These are phyloP conservation scores for Silurus meridionalis DNA, from an alignment of 2,113 vertebrate species.

Conservation along the genomic window DNA sequence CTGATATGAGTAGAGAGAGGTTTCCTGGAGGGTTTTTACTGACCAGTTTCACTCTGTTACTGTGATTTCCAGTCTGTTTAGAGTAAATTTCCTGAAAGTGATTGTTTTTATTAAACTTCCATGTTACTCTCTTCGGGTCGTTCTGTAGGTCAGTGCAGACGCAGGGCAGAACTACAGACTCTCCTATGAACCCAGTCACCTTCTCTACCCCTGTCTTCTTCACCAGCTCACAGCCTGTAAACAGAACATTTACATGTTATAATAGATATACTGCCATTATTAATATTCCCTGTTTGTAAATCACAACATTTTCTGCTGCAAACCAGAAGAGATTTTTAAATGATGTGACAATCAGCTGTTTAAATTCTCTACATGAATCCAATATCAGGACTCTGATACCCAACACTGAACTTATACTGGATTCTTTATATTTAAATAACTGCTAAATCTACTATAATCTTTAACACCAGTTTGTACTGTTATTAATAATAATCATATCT, in stretches of 20 bases:
- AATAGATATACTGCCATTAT: background rate
- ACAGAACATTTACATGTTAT: background rate
- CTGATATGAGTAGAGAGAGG: background rate
- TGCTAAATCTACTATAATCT: background rate
- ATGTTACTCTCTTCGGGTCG: background rate
- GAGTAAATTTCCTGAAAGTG: background rate
- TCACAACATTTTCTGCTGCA: background rate
- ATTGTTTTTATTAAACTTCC: background rate
- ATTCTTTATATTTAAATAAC: background rate
- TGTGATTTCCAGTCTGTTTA: background rate
- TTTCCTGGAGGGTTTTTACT: background rate
- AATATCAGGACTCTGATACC: background rate
- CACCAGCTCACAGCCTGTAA: background rate
- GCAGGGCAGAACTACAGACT: constrained; percentile 30
- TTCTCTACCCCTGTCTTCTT: background rate
- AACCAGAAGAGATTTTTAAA: background rate
- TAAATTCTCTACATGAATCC: background rate
- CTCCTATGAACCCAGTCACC: background rate
- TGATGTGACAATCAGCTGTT: background rate
- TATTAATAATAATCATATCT: too few relatives aligned
- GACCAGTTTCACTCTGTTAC: background rate
- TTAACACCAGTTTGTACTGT: too few relatives aligned
- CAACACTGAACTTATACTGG: background rate
- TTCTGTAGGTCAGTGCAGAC: constrained; percentile 12
- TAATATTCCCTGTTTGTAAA: background rate